Conservation (phyloP, 2,888 invertebrate genomes). For the Sarcophaga variegata region DNA sequence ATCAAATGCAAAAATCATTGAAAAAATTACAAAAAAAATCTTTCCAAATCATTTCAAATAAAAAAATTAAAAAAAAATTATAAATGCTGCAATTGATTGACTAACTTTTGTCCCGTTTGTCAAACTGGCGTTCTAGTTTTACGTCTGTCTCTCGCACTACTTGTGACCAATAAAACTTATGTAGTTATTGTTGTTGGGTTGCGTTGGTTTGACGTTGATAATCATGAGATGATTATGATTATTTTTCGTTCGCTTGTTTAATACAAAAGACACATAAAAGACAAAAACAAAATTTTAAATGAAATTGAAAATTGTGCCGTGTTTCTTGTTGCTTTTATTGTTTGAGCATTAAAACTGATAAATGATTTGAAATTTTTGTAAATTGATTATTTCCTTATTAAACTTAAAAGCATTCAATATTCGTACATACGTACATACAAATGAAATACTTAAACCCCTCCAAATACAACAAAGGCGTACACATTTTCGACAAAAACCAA, state of each 20-base stretch:
- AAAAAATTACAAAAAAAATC: background rate
- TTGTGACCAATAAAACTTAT: slow-evolving; percentile 58
- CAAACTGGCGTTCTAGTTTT: background rate
- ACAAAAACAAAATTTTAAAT: slow-evolving; percentile 40
- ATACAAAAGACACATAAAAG: slow-evolving; percentile 43
- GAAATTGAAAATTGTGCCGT: slow-evolving; percentile 60
- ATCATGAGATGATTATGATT: slow-evolving; percentile 68
- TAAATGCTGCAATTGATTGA: too few species aligned
- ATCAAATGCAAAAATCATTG: background rate
- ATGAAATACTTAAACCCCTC: background rate
- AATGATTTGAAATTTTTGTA: slow-evolving; percentile 81
- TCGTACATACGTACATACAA: background rate
- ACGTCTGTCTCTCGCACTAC: slow-evolving; percentile 8
- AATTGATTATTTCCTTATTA: slow-evolving; percentile 82
- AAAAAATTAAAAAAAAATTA: background rate
- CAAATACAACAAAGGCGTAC: background rate
- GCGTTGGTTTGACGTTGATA: slow-evolving; percentile 54
- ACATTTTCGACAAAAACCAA: too few species aligned
- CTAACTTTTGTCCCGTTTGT: background rate
- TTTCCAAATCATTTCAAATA: slow-evolving; percentile 76
- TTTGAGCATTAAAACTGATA: slow-evolving; percentile 71
- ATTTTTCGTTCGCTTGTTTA: slow-evolving; percentile 21
- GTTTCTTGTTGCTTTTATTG: slow-evolving; percentile 39
- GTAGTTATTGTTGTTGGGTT: slow-evolving; percentile 35
- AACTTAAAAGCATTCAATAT: slow-evolving; percentile 27